Conservation (phyloP, 2,113 vertebrate genomes). For the Chaetodon auriga region DNA sequence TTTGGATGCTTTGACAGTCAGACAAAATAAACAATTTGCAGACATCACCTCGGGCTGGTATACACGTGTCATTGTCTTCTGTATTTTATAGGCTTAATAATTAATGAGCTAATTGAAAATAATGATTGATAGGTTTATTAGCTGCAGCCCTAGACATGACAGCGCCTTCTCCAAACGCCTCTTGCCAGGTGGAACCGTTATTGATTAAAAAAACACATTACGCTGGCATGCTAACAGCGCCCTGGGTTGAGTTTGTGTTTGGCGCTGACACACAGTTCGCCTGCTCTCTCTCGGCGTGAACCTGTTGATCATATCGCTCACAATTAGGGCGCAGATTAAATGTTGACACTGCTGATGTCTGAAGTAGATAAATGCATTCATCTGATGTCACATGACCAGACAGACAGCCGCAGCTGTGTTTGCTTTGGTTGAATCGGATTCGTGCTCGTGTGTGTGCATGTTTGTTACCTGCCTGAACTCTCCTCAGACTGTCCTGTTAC, state of each 20-base stretch:
- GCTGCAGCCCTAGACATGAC: not conserved
- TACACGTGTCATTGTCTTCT: not conserved
- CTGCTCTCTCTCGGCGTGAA: not conserved
- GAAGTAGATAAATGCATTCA: not conserved
- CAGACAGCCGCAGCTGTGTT: conserved; percentile 49
- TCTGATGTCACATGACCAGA: conserved; percentile 26
- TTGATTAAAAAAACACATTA: not conserved
- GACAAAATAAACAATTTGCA: conserved; percentile 42
- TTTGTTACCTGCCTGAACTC: conserved; percentile 23
- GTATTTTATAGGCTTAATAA: conserved; percentile 16
- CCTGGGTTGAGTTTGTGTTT: not conserved
- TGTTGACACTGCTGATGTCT: conserved; percentile 12
- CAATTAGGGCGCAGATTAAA: not conserved
- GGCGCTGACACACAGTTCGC: not conserved
- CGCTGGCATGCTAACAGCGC: not conserved
- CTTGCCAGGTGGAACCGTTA: not conserved
- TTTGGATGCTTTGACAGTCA: conserved; percentile 16
- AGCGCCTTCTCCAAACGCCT: not conserved
- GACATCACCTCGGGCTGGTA: conserved; percentile 36
- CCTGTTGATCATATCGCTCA: not conserved
- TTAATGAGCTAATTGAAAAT: conserved; percentile 5
- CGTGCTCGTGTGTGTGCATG: conserved; percentile 12
- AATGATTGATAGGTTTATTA: conserved; percentile 4
- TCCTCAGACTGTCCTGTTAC: conserved; percentile 2
- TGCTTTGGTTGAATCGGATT: not conserved